Conservation (phyloP, 2,113 vertebrate genomes). For the Erinaceus europaeus region DNA sequence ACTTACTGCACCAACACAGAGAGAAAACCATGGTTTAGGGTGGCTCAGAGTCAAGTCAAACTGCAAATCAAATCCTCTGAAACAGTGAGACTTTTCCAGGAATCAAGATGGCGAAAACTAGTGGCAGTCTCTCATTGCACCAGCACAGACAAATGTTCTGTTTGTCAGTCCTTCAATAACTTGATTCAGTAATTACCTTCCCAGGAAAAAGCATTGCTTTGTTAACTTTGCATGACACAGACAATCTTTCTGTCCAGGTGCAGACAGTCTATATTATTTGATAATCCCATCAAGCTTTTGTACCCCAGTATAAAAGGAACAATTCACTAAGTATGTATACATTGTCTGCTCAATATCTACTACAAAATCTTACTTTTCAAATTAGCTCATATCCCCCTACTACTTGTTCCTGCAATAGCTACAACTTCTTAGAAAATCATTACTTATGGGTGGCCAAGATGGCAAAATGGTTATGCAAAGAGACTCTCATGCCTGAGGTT, state of each 20-base stretch:
- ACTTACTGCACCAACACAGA: not conserved
- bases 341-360: not conserved
- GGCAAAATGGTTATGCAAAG: no score
- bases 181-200: conserved; percentile 13
- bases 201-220: not conserved
- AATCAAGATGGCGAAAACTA: conserved; percentile 12
- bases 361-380: not conserved
- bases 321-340: not conserved
- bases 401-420: not conserved
- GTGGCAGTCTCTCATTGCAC: not conserved
- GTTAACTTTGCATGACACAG: not conserved
- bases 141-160: not conserved
- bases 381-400: not conserved
- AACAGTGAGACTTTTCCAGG: not conserved
- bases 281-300: not conserved
- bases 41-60: not conserved
- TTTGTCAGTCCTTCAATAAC: not conserved
- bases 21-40: not conserved
- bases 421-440: not conserved
- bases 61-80: not conserved
- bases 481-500: no score
- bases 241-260: not conserved
- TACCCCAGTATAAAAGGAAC: not conserved
- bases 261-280: not conserved
- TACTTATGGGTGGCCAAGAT: no score